A percentile compares a stretch with the other conserved stretches of the same genome.
phyloP scores from a whole-genome alignment of 1,140 invertebrate genomes.

The Lucilia cuprina region DNA sequence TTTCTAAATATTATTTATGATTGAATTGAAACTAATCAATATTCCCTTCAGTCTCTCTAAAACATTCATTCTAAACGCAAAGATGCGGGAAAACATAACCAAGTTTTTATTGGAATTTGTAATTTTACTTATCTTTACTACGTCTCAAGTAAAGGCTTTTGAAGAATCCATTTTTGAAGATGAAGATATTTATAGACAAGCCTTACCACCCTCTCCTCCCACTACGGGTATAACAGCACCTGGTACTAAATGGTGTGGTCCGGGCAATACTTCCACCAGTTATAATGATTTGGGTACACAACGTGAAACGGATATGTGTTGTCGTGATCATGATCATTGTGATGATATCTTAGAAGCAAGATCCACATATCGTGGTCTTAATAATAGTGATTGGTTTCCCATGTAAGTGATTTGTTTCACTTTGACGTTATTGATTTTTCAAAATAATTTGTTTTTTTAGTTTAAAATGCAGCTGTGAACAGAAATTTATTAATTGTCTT shows the following conservation, averaged over 20 bases:
- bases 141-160: constrained; percentile 37
- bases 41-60: not conserved
- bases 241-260: constrained; percentile 76
- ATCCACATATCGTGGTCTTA: constrained; percentile 68
- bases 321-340: constrained; percentile 79
- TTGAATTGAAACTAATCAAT: too few species aligned
- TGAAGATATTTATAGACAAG: constrained; percentile 58
- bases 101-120: not conserved
- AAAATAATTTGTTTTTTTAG: constrained; percentile 40
- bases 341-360: constrained; percentile 68
- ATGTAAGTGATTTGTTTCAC: constrained; percentile 49
- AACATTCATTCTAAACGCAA: not conserved
- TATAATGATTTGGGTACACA: constrained; percentile 75
- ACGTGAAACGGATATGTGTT: constrained; percentile 76
- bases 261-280: constrained; percentile 73
- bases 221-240: constrained; percentile 54
- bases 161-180: constrained; percentile 60
- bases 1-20: too few species aligned
- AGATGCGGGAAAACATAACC: too few species aligned
- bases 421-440: not conserved
- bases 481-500: constrained; percentile 73
- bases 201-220: constrained; percentile 48
- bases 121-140: not conserved
- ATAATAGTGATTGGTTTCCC: constrained; percentile 70
- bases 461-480: constrained; percentile 74